phyloP scores from a whole-genome alignment of 1,140 invertebrate species.

The Ceratina japonica region DNA sequence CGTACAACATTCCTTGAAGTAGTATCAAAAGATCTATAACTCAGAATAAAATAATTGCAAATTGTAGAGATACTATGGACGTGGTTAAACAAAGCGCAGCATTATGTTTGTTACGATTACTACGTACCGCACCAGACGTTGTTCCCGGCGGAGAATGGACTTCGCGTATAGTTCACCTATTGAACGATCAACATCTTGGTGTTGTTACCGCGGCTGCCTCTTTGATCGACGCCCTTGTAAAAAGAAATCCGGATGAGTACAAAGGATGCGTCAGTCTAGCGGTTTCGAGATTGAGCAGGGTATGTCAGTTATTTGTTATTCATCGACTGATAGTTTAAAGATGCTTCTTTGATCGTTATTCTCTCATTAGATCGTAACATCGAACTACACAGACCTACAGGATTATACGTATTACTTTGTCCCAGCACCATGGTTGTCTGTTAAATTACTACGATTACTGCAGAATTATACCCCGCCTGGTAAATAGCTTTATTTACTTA shows the following conservation, averaged over 20 bases:
- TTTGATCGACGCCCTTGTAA: slow-evolving; percentile 98
- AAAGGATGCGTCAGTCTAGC: slow-evolving; percentile 99
- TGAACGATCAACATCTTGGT: slow-evolving; percentile 99
- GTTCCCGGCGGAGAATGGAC: slow-evolving; percentile 99
- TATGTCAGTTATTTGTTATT: slow-evolving; percentile 74
- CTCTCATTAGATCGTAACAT: slow-evolving; percentile 91
- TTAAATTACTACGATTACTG: slow-evolving; percentile 96
- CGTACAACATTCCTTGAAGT: too few species aligned
- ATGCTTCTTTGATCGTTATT: slow-evolving; percentile 19
- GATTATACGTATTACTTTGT: slow-evolving; percentile 99
- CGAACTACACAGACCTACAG: slow-evolving; percentile 98
- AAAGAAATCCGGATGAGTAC: slow-evolving; percentile 99
- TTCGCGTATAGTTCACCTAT: slow-evolving; percentile 97
- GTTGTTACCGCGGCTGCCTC: slow-evolving; percentile 99
- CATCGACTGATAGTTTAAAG: neutral
- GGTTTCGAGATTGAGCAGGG: slow-evolving; percentile 96
- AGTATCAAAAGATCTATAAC: too few species aligned
- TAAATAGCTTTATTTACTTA: slow-evolving; percentile 68
- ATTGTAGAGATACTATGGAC: slow-evolving; percentile 97
- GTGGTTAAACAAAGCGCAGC: slow-evolving; percentile 99
- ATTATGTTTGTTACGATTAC: slow-evolving; percentile 94
- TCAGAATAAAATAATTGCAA: neutral
- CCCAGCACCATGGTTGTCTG: slow-evolving; percentile 99
- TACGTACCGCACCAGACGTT: slow-evolving; percentile 95
- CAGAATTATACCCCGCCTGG: slow-evolving; percentile 99